phyloP scores from a whole-genome alignment of 1,140 invertebrate genomes.

The Meloidogyne hapla region DNA sequence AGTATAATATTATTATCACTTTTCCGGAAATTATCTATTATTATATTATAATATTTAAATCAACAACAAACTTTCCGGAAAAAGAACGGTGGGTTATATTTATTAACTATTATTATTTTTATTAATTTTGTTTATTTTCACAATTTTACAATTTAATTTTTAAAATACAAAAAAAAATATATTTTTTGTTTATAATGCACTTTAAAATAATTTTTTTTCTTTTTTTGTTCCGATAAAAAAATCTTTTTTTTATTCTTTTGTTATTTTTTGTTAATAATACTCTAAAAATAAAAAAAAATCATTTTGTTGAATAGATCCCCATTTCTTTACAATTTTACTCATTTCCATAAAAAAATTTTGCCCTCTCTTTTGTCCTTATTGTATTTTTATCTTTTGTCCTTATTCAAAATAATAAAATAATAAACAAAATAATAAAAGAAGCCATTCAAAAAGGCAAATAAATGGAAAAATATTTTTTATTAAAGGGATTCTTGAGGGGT shows the following conservation, averaged over 20 bases:
- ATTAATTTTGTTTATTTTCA: not conserved
- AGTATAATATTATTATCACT: too few relatives aligned
- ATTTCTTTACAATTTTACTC: not conserved
- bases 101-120: too few relatives aligned
- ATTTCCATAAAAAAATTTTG: constrained; percentile 1
- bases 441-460: not conserved
- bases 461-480: not conserved
- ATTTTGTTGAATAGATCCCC: not conserved
- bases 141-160: not conserved
- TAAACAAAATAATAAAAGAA: constrained; percentile 4
- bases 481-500: not conserved
- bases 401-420: not conserved
- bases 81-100: too few relatives aligned
- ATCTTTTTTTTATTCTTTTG: not conserved
- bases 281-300: not conserved
- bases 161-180: not conserved
- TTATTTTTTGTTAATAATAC: constrained; percentile 5
- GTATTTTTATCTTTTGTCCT: constrained; percentile 5
- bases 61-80: too few relatives aligned
- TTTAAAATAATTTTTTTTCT: not conserved
- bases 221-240: not conserved
- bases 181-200: not conserved
- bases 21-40: too few relatives aligned
- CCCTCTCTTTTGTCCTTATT: constrained; percentile 5
- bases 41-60: too few relatives aligned